phyloP scores from a whole-genome alignment of 2,797 vertebrate species.

The Aphelocoma californica region DNA sequence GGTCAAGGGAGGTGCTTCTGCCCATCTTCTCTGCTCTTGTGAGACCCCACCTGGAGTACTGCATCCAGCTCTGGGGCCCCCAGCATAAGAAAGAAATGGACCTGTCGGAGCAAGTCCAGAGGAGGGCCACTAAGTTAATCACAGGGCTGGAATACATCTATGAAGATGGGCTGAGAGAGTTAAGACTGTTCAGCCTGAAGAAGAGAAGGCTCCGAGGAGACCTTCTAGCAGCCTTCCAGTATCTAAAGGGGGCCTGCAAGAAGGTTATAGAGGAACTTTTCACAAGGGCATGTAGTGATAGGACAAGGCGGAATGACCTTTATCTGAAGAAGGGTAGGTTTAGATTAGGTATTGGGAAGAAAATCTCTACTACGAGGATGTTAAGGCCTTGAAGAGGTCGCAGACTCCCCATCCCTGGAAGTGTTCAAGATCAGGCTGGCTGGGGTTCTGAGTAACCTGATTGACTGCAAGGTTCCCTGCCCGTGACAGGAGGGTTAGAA shows the following conservation, averaged over 20 bases:
- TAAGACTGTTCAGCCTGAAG: neutral
- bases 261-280: neutral
- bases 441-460: neutral
- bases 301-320: neutral
- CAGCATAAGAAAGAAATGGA: neutral
- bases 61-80: neutral
- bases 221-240: neutral
- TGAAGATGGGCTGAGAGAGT: too few species aligned
- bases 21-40: neutral
- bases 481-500: neutral
- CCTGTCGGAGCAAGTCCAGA: neutral
- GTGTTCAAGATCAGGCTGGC: neutral
- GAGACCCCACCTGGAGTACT: neutral
- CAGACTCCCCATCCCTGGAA: neutral
- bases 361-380: neutral
- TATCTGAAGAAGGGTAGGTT: neutral
- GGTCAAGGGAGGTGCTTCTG: neutral
- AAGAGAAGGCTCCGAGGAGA: neutral
- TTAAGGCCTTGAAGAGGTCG: neutral
- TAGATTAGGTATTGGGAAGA: neutral
- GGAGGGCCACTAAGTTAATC: neutral
- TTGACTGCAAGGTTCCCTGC: neutral
- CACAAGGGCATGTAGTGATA: neutral
- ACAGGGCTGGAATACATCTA: neutral
- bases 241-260: neutral